A percentile compares a stretch with the other conserved stretches of the same genome.
Evolutionary conservation across 1,140 invertebrate species (phyloP).

Genomic region (Tigriopus japonicus): DNA sequence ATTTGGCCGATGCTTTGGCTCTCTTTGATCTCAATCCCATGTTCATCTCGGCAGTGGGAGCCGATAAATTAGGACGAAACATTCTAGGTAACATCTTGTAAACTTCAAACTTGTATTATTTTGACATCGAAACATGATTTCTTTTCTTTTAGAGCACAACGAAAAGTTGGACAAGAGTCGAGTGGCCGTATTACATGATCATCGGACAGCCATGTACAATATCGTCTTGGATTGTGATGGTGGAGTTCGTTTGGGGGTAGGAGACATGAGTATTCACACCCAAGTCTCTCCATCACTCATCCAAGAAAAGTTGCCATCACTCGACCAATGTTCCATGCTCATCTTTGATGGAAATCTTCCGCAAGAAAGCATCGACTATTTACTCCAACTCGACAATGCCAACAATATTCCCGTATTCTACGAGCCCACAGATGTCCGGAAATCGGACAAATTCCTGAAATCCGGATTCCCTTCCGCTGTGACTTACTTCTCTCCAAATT

Average conservation of each 20-base stretch:
- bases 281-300: constrained; percentile 39
- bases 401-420: background rate
- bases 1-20: constrained; percentile 63
- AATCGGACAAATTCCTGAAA: background rate
- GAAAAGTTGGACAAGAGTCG: constrained; percentile 27
- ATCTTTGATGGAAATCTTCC: constrained; percentile 63
- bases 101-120: no score
- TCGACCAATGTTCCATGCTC: constrained; percentile 43
- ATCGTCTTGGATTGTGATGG: constrained; percentile 47
- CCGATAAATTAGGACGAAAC: constrained; percentile 35
- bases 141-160: constrained; percentile 25
- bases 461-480: background rate
- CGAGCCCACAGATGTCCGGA: constrained; percentile 3
- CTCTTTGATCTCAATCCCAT: constrained; percentile 43
- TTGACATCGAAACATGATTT: no score
- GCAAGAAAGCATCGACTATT: constrained; percentile 38
- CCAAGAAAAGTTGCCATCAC: constrained; percentile 28
- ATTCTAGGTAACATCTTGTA: constrained; percentile 20
- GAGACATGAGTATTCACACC: constrained; percentile 62
- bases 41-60: constrained; percentile 59
- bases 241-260: constrained; percentile 54
- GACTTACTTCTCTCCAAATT: constrained; percentile 3
- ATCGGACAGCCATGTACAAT: constrained; percentile 47
- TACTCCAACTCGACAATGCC: constrained; percentile 37
- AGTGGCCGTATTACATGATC: constrained; percentile 25